Conservation (phyloP, 2,113 vertebrate species). For the Zapus hudsonius region DNA sequence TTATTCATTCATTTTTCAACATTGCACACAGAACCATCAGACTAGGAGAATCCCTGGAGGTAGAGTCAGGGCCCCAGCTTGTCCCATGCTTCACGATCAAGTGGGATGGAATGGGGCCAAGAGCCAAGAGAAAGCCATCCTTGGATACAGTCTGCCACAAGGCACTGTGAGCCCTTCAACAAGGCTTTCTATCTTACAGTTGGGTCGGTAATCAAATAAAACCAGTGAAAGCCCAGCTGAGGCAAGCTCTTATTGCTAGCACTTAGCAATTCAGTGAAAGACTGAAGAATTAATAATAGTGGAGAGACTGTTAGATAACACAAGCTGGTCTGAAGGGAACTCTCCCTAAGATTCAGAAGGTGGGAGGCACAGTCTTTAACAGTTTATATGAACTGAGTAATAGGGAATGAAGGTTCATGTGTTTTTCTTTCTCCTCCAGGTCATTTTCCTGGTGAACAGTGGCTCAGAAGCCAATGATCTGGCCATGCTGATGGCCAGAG, state of each 20-base stretch:
- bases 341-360: background rate
- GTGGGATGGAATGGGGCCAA: background rate
- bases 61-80: background rate
- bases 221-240: background rate
- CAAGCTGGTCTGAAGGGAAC: background rate
- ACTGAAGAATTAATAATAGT: background rate
- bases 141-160: background rate
- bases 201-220: background rate
- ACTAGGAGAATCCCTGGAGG: background rate
- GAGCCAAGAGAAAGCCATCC: background rate
- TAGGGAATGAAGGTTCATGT: background rate
- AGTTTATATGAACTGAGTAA: background rate
- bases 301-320: background rate
- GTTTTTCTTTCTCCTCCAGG: constrained; percentile 82
- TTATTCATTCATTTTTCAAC: background rate
- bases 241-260: background rate
- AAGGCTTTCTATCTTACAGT: background rate
- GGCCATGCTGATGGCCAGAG: constrained; percentile 93
- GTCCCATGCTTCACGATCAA: background rate
- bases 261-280: background rate
- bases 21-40: background rate
- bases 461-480: constrained; percentile 97
- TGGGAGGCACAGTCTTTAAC: background rate
- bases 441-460: constrained; percentile 94
- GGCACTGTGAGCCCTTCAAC: background rate